These are phyloP conservation scores for Eulithis testata DNA, from an alignment of 2,888 invertebrate genomes.

Conservation along the genomic window DNA sequence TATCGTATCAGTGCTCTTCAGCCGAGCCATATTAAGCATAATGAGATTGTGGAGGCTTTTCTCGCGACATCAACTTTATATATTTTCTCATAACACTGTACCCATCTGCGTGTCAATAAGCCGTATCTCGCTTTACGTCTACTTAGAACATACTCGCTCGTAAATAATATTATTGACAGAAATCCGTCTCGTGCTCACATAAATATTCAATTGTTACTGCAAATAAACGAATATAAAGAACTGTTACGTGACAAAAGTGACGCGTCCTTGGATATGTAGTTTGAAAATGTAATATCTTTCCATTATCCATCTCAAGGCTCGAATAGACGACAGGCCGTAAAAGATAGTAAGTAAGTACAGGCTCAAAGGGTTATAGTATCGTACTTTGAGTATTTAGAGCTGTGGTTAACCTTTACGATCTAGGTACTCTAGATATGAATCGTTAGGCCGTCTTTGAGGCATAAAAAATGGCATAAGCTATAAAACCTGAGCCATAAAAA, in stretches of 20 bases:
- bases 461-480: not conserved
- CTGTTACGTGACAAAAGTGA: constrained; percentile 53
- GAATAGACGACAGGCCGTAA: constrained; percentile 14
- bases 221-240: constrained; percentile 70
- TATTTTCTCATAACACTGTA: constrained; percentile 40
- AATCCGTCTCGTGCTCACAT: constrained; percentile 61
- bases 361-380: constrained; percentile 19
- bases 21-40: constrained; percentile 31
- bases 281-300: constrained; percentile 25
- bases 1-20: constrained; percentile 24
- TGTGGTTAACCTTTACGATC: constrained; percentile 12
- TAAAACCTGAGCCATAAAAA: not conserved
- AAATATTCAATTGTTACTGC: constrained; percentile 65
- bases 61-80: constrained; percentile 36
- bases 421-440: constrained; percentile 8
- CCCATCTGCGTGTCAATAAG: constrained; percentile 52
- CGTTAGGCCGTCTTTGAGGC: not conserved
- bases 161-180: constrained; percentile 67
- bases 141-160: constrained; percentile 53
- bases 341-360: constrained; percentile 10
- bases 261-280: constrained; percentile 38
- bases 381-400: constrained; percentile 11
- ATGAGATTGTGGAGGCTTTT: constrained; percentile 32
- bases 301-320: constrained; percentile 22
- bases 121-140: constrained; percentile 55